Base-by-base conservation (phyloP, 2,113 vertebrate genomes). In the Xenotilapia flavipinnis region DNA sequence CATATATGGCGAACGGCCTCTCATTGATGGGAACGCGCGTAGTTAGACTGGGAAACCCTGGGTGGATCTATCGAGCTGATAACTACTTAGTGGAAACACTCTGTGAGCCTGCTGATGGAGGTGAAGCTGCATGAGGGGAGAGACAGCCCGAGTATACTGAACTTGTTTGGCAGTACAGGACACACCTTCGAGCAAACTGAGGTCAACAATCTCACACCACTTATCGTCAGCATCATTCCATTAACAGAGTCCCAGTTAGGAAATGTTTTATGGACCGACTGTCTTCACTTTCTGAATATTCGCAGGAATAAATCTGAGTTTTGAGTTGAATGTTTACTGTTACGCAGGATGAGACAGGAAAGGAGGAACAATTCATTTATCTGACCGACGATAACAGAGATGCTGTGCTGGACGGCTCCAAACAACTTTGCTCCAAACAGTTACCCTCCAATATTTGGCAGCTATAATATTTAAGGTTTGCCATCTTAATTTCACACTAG, bases 121-220 rank as follows among this genome's bases (percentile, higher is more conserved):
- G 6, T 7, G 40, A 75, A 28, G 40, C 42, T 42, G 40, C 23
- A 1, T 28, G 23, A 75, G 15, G 70, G 70, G 0, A 75, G 26
- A 47, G 40, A 47, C 0, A 12, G 14, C 0, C 21, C 0, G 13
- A 42, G 8, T 9, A 6, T 17, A 40, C 7, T 73, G 38, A 73
- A 45, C 38, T 3, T 73, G 40, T 4, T 28, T 28, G 17, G 17
- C 9, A 36, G 60, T 36, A 28, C 23, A 47, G 42, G 15, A 28
- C 2, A 47, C 14, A 75, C 0, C 14, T 31, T 49, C 9, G 7
- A 84, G 9, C 5, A 90, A 40, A 54, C 15, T 5, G 7, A 51
- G 26, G 28, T 51, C 13, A 21, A 38, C 2, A 1, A 28, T 1
- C 14, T 73, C 9, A 73, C 4, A n/a, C 21, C 55, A 62, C 12